Conservation (phyloP, 2,888 invertebrate species). For the Dryobotodes eremita region DNA sequence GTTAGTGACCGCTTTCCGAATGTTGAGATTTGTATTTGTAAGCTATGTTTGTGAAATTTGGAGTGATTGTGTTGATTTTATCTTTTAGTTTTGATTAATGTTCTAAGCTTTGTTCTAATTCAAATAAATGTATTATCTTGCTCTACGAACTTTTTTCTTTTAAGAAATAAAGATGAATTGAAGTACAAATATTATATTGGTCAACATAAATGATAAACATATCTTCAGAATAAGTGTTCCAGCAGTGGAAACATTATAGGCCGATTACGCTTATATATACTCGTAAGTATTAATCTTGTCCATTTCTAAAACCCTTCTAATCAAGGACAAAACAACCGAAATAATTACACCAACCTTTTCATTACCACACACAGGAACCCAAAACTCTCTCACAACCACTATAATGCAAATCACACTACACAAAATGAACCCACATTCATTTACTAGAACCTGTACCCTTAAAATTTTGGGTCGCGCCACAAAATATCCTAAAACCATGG, state of each 20-base stretch:
- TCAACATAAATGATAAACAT: too few relatives aligned
- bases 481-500: conserved; percentile 48
- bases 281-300: background rate
- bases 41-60: background rate
- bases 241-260: background rate
- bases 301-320: background rate
- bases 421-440: conserved; percentile 44
- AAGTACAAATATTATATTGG: too few relatives aligned
- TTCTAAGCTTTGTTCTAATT: background rate
- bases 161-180: too few relatives aligned
- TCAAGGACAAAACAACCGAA: background rate
- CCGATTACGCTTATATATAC: background rate
- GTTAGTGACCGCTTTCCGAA: conserved; percentile 3
- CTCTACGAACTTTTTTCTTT: background rate
- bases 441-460: conserved; percentile 32
- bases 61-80: background rate
- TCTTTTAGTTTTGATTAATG: background rate
- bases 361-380: conserved; percentile 14
- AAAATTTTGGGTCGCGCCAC: conserved; percentile 56
- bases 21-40: background rate
- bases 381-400: conserved; percentile 15
- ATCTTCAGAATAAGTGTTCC: background rate
- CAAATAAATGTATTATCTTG: background rate
- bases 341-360: conserved; percentile 13
- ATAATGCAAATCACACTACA: conserved; percentile 37